Conservation (phyloP, 2,797 vertebrate genomes). For the Epinephelus awoara region DNA sequence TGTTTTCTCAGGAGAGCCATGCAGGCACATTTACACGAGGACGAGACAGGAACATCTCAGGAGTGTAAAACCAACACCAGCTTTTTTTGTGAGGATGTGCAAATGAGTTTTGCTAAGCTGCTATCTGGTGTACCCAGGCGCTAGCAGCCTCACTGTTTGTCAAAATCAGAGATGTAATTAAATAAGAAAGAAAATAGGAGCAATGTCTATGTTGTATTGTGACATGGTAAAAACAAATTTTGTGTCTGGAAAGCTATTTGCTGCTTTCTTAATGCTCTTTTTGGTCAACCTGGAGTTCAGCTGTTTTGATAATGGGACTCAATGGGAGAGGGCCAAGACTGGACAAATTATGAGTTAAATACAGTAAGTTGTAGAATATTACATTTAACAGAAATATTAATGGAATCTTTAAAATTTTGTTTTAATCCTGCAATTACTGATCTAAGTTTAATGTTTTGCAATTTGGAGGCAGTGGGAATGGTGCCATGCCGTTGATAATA, state of each 20-base stretch:
- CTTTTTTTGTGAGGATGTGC: not conserved
- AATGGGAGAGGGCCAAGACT: not conserved
- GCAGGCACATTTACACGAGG: slow-evolving; percentile 13
- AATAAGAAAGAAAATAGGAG: not conserved
- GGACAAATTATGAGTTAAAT: not conserved
- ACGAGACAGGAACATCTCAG: not conserved
- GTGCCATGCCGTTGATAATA: too few species aligned
- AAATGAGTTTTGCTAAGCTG: not conserved
- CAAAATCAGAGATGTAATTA: not conserved
- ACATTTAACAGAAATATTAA: too few species aligned
- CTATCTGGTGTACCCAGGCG: not conserved
- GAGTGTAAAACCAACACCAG: not conserved
- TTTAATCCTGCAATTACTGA: too few species aligned
- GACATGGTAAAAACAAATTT: not conserved
- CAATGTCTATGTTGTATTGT: not conserved
- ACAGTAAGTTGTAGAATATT: too few species aligned
- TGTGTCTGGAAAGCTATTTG: not conserved
- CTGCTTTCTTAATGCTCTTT: not conserved
- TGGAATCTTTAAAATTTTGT: too few species aligned
- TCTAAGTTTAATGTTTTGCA: too few species aligned
- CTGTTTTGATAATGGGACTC: not conserved
- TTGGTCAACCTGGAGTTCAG: not conserved
- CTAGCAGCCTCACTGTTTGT: not conserved
- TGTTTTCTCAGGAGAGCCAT: slow-evolving; percentile 35
- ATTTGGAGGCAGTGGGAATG: too few species aligned